Evolutionary conservation across 2,113 vertebrate species (phyloP).

Genomic region (Dicerorhinus sumatrensis): DNA sequence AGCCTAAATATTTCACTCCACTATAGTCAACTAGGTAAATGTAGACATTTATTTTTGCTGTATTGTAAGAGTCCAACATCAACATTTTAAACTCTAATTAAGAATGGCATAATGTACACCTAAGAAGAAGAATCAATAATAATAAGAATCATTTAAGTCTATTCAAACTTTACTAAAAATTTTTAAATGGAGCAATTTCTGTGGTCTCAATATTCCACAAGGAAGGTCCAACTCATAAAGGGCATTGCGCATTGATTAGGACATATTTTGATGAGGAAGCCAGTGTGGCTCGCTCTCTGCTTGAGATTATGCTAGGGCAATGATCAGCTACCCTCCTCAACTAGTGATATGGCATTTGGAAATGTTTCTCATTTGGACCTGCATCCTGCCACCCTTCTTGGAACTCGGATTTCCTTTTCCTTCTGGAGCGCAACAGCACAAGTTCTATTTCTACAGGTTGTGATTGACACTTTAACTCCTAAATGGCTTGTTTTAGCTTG

Average conservation of each 20-base stretch:
- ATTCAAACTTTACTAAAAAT: not conserved
- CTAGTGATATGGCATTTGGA: not conserved
- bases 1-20: not conserved
- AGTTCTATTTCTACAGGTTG: not conserved
- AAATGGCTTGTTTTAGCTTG: not conserved
- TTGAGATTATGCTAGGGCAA: not conserved
- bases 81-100: not conserved
- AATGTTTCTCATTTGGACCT: not conserved
- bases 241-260: not conserved
- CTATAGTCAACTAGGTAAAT: not conserved
- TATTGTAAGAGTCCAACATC: not conserved
- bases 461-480: not conserved
- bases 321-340: not conserved
- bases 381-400: not conserved
- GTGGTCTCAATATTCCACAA: not conserved
- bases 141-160: not conserved
- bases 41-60: not conserved
- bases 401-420: not conserved
- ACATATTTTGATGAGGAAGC: not conserved
- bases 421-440: not conserved
- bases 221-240: too few relatives aligned
- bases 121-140: not conserved
- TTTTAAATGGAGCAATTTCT: not conserved
- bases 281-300: not conserved
- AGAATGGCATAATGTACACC: not conserved